Evolutionary conservation across 2,113 vertebrate species (phyloP).

Genomic region (Mastomys coucha): DNA sequence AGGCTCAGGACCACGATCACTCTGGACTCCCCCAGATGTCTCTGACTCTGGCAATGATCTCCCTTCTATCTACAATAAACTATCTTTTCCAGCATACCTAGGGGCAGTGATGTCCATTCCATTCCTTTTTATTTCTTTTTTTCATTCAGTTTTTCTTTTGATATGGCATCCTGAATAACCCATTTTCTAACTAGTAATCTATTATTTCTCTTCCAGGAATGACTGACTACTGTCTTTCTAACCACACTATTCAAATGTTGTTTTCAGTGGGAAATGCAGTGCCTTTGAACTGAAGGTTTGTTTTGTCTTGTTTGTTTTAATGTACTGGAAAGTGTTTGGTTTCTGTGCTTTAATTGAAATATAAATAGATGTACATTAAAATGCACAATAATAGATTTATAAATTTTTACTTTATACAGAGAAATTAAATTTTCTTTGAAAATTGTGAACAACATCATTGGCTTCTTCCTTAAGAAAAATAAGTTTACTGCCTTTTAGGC

Average conservation of each 20-base stretch:
- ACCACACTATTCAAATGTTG: slow-evolving; percentile 48
- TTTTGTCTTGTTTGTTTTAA: background rate
- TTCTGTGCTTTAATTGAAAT: slow-evolving; percentile 51
- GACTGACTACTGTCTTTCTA: slow-evolving; percentile 50
- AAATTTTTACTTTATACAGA: slow-evolving; percentile 24
- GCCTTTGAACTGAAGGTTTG: slow-evolving; percentile 51
- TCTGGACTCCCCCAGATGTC: too few relatives aligned
- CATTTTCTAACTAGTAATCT: slow-evolving; percentile 65
- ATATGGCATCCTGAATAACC: slow-evolving; percentile 66
- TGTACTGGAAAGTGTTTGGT: slow-evolving; percentile 36
- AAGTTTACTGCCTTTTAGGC: slow-evolving; percentile 15
- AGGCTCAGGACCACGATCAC: too few relatives aligned
- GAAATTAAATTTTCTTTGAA: slow-evolving; percentile 61
- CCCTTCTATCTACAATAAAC: too few relatives aligned
- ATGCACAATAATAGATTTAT: slow-evolving; percentile 31
- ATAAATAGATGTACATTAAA: background rate
- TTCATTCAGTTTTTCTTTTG: slow-evolving; percentile 54
- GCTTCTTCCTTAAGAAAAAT: slow-evolving; percentile 52
- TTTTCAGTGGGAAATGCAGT: slow-evolving; percentile 57
- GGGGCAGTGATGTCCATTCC: too few relatives aligned
- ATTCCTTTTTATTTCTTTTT: too few relatives aligned
- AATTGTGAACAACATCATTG: slow-evolving; percentile 8
- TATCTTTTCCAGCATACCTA: too few relatives aligned
- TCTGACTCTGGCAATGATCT: too few relatives aligned
- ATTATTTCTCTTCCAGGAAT: slow-evolving; percentile 27